Evolutionary conservation across 2,888 invertebrate genomes (phyloP).

Genomic region (Epistrophe eligans): DNA sequence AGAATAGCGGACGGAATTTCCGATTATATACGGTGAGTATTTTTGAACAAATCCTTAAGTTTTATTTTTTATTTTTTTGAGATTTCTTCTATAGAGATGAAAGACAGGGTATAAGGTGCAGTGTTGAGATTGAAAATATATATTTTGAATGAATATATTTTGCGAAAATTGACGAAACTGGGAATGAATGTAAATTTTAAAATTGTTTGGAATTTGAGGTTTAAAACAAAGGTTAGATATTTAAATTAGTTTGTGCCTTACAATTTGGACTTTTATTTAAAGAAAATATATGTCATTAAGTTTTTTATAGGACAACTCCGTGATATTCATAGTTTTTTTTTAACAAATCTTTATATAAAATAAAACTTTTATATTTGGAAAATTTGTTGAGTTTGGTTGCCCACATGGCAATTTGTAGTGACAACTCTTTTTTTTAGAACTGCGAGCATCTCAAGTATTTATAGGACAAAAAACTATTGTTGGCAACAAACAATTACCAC

Average conservation of each 20-base stretch:
- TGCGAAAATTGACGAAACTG: too few species aligned
- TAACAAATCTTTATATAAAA: neutral
- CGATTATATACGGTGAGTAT: conserved; percentile 66
- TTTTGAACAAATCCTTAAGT: conserved; percentile 56
- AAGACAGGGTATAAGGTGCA: neutral
- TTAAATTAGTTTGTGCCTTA: neutral
- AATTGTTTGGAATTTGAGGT: neutral
- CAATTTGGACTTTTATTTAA: neutral
- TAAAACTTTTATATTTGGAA: too few species aligned
- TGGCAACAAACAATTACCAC: too few species aligned
- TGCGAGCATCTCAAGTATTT: too few species aligned
- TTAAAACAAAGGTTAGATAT: neutral
- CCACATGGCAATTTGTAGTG: too few species aligned
- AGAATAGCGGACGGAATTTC: conserved; percentile 73
- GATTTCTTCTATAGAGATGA: conserved; percentile 1
- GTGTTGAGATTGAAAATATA: neutral
- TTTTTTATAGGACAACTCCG: too few species aligned
- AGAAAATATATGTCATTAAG: neutral
- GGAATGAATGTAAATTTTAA: too few species aligned
- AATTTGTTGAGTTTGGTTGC: too few species aligned
- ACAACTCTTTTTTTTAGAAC: too few species aligned
- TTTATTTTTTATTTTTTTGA: neutral
- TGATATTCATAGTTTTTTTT: too few species aligned
- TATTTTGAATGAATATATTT: too few species aligned
- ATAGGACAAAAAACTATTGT: too few species aligned